Base-by-base conservation (phyloP, 2,888 invertebrate genomes). In the Conus canariensis region DNA sequence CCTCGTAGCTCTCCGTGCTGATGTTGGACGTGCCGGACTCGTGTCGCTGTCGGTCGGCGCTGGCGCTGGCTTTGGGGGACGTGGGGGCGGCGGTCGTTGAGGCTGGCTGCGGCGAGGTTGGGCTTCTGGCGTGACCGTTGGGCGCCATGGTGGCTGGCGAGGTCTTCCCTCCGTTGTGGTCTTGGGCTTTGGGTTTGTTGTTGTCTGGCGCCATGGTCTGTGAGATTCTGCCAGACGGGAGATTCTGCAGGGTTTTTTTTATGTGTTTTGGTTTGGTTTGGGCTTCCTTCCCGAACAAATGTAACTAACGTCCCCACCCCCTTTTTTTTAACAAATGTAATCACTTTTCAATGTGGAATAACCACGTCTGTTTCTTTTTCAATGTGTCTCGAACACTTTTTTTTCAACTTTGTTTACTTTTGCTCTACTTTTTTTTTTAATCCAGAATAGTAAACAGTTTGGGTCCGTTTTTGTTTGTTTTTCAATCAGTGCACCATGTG, bases 11-110 rank as follows among this genome's bases (percentile, higher is more conserved):
- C 67, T 94, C 94, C 14, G 91, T 91, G 19, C 94, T 94, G 19
- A 91, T 89, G 70, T 91, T 91, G 4, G 94, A 93, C n/a, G 94
- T 93, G 12, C 91, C 94, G 7, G 95, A 95, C 4, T 92, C 92
- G 25, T 82, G 88, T 25, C 93, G 86, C 89, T 91, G 85, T 58
- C 25, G 59, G 45, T 19, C 64, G 9, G 45, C n/a, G 6, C 5
- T 58, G 9, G 88, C 56, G 64, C 70, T 59, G 22, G 80, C 25
- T 77, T 16, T 22, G 70, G 45, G 25, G 30, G 70, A 9, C 30
- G 83, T 22, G 70, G 45, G 25, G 30, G 70, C 16, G 59, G 83
- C 14, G 70, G 14, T 85, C 74, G 22, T n/a, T 19, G 58, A 22
- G 45, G n/a, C 64, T 25, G 77, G 77, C 60, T 16, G 22, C 67